Base-by-base conservation (phyloP, 2,888 invertebrate genomes). In the Vesta saturnalis region DNA sequence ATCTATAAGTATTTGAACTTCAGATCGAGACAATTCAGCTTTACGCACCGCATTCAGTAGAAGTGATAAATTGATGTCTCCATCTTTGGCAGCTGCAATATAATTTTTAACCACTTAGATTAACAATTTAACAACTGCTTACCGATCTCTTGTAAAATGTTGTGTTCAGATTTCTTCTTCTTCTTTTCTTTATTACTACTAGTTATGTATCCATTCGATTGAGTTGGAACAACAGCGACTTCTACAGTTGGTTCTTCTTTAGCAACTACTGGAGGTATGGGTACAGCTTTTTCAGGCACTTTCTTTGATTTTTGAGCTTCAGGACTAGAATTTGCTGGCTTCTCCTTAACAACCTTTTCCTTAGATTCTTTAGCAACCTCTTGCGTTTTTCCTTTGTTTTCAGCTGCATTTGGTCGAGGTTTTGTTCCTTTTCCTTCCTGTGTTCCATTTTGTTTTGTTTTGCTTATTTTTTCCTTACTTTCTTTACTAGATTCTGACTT, bases 1-100 rank as follows among this genome's bases (percentile, higher is more conserved):
- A 83, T 97, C 95, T 76, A 96, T 95, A 64, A 96, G 88, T 74
- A 92, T 90, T 86, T 96, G 96, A 75, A 95, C 92, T 85, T 97
- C 96, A 66, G 89, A 91, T 76, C 94, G 93, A 73, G 93, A 93
- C 56, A 97, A 88, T 74, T 92, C 91, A 71, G 95, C 92, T 76
- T 92, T 92, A 74, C 92, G 91, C 70, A 96, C 91, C 78, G 81
- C 78, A 70, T 80, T 78, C 57, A 93, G 87, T 30, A 92, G 89
- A 81, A 92, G 89, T 71, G 94, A 79, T 73, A 92, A 87, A 63
- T 89, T 89, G 21, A 92, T 90, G 71, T 89, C 91, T 56, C 89
- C 91, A 78, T 92, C 90, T 77, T 88, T 87, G 76, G 91, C 91
- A 58, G 89, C 89, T 19, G 91, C 91, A 30, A 22, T 30, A 43